These are phyloP conservation scores for Drosophila obscura DNA, from an alignment of 1,140 invertebrate genomes.

Conservation along the genomic window DNA sequence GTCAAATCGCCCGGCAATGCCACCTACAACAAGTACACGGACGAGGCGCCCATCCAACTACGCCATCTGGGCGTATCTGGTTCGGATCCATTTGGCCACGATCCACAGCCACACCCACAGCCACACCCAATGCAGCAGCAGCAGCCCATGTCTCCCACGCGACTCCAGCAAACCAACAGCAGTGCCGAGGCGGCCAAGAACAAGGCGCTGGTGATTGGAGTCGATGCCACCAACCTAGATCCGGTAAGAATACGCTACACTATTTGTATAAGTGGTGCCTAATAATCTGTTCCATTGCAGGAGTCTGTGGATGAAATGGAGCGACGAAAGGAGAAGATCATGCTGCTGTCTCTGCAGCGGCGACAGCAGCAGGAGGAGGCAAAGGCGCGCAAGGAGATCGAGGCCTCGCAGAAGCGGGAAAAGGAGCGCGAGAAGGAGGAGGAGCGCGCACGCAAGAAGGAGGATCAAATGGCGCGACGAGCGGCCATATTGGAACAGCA, in stretches of 20 bases:
- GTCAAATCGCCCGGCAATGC: constrained; percentile 69
- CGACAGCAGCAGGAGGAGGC: constrained; percentile 95
- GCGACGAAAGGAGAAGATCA: constrained; percentile 94
- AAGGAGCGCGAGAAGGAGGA: constrained; percentile 93
- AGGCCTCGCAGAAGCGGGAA: constrained; percentile 90
- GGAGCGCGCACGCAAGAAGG: constrained; percentile 92
- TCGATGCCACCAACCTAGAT: constrained; percentile 87
- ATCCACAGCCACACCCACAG: constrained; percentile 58
- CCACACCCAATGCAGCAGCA: constrained; percentile 68
- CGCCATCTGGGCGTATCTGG: constrained; percentile 55
- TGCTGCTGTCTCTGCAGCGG: constrained; percentile 93
- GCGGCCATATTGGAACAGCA: constrained; percentile 96
- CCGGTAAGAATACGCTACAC: constrained; percentile 85
- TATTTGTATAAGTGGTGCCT: neutral
- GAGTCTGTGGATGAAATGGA: constrained; percentile 94
- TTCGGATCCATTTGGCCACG: constrained; percentile 42
- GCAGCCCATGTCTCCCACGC: constrained; percentile 65
- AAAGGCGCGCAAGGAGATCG: constrained; percentile 92
- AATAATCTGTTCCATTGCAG: constrained; percentile 11
- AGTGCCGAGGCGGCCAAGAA: constrained; percentile 84
- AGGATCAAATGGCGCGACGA: constrained; percentile 94
- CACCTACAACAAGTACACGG: constrained; percentile 82
- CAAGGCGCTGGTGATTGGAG: constrained; percentile 89
- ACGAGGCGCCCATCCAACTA: constrained; percentile 75
- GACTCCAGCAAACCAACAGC: constrained; percentile 54